Evolutionary conservation across 2,888 invertebrate species (phyloP).

Genomic region (Pandemis corylana): DNA sequence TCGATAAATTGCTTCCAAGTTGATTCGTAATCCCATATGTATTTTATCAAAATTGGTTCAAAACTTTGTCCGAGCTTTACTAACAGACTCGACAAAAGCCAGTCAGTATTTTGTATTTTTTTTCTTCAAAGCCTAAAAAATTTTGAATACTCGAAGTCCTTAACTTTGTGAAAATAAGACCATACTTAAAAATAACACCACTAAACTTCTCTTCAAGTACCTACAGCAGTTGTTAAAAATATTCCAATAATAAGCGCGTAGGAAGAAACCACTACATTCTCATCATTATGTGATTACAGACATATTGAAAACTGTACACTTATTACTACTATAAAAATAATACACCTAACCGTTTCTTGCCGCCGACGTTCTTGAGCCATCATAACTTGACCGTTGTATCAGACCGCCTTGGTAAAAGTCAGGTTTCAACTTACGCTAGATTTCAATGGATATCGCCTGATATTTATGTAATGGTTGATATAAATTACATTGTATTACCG

Average conservation of each 20-base stretch:
- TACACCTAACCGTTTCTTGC: background rate
- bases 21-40: no score
- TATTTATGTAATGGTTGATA: slow-evolving; percentile 31
- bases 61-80: no score
- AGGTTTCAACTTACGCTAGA: slow-evolving; percentile 21
- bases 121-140: no score
- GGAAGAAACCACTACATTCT: background rate
- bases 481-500: slow-evolving; percentile 36
- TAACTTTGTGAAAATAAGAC: no score
- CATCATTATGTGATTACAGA: slow-evolving; percentile 10
- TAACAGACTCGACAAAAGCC: no score
- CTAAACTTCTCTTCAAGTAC: background rate
- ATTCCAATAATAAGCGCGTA: background rate
- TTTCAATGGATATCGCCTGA: background rate
- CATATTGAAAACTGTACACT: slow-evolving; percentile 19
- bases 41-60: no score
- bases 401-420: background rate
- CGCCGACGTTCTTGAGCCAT: background rate
- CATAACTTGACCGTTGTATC: background rate
- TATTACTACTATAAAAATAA: slow-evolving; percentile 6
- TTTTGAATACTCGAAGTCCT: no score
- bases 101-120: no score
- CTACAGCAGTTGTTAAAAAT: background rate
- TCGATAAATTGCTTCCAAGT: no score
- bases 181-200: background rate